A percentile compares a stretch with the other conserved stretches of the same genome.
phyloP scores from a whole-genome alignment of 2,797 vertebrate genomes.

The Acomys russatus region DNA sequence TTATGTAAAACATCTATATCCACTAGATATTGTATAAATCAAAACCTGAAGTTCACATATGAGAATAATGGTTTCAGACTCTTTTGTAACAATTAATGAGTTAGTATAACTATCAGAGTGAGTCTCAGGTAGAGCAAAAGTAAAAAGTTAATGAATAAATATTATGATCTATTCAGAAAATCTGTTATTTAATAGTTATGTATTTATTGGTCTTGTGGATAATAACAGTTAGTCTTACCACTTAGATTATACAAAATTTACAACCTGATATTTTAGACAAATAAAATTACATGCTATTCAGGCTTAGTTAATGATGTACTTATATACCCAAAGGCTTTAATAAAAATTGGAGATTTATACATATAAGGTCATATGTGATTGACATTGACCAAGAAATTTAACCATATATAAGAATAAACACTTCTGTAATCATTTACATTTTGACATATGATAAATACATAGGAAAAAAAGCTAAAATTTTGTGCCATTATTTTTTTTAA shows the following conservation, averaged over 20 bases:
- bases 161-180: conserved; percentile 56
- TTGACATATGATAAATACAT: not conserved
- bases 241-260: conserved; percentile 49
- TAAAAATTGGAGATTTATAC: not conserved
- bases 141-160: conserved; percentile 81
- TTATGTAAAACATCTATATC: conserved; percentile 87
- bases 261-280: not conserved
- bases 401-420: not conserved
- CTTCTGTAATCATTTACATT: not conserved
- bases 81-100: conserved; percentile 79
- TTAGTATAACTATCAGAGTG: conserved; percentile 84
- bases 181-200: conserved; percentile 54
- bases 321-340: not conserved
- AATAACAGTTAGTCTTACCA: conserved; percentile 80
- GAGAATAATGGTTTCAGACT: conserved; percentile 75
- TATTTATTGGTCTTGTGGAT: conserved; percentile 76
- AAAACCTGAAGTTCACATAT: conserved; percentile 76
- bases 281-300: not conserved
- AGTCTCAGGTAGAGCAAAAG: conserved; percentile 82
- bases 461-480: not conserved
- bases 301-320: accelerated
- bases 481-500: not conserved
- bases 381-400: not conserved
- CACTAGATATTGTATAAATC: conserved; percentile 82
- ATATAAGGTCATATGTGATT: not conserved